Evolutionary conservation across 2,888 invertebrate genomes (phyloP), one percentile per base, ranked within the genome.

Genomic region (Tiphia femorata): DNA sequence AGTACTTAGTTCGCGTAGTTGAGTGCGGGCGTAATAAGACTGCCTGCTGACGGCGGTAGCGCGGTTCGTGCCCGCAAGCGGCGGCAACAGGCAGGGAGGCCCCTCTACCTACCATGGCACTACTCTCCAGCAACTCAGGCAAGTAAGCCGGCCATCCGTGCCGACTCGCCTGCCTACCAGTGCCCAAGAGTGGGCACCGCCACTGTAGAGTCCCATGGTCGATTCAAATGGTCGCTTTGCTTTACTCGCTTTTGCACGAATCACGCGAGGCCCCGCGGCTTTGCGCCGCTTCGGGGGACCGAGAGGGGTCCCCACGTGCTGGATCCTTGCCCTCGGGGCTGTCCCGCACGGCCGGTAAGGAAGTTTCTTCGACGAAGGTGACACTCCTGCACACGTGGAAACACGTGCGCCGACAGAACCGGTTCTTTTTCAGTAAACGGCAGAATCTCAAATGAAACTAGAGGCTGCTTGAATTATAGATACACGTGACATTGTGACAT

Each of bases 11-110:
- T 72, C 74, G 74, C 76, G 69, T 72, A 75, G 75, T 75, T 76
- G 72, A 76, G 73, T 72, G 76, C 76, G 76, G 76, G 76, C 74
- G 76, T 76, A 76, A 76, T 76, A 75, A 76, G 75, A 76, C 76
- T 76, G 76, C 68, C 61, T 62, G 72, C 71, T 72, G 72, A 70
- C 68, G 73, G 74, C 70, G 67, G 76, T 72, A 75, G 73, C 74
- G 66, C 63, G 60, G 62, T 67, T 69, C 70, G 67, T 71, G 70
- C 64, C 70, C 70, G 70, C 70, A 47, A 71, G 69, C 68, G 58
- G 66, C 62, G 64, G 67, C 60, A 69, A 54, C 58, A 21, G 33
- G 33, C 60, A 62, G 57, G 62, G 61, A 62, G 62, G 56, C 62
- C 64, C 62, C 64, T 64, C 62, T 64, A 23, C 16, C 19, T n/a